A percentile compares a stretch with the other conserved stretches of the same genome.
These are phyloP conservation scores for Threskiornis aethiopicus DNA, from an alignment of 2,797 vertebrate genomes.

Conservation along the genomic window DNA sequence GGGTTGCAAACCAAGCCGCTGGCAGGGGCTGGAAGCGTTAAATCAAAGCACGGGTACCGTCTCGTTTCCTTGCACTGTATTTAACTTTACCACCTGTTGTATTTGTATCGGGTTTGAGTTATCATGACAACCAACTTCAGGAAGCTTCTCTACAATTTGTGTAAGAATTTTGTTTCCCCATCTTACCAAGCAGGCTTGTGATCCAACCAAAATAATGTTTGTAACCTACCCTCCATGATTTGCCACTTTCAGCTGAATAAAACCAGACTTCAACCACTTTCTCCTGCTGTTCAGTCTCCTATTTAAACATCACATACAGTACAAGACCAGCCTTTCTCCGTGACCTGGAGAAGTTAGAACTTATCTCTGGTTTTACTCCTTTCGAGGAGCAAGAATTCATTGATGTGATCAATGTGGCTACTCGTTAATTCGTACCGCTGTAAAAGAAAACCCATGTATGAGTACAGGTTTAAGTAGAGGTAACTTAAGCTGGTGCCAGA, in stretches of 20 bases:
- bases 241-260: slow-evolving; percentile 76
- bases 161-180: slow-evolving; percentile 68
- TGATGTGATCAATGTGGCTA: no score
- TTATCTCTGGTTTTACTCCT: not conserved
- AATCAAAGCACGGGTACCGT: not conserved
- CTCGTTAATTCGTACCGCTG: not conserved
- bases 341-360: not conserved
- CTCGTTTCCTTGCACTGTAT: slow-evolving; percentile 51
- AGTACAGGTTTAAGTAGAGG: not conserved
- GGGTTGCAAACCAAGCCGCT: slow-evolving; percentile 9
- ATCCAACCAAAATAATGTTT: slow-evolving; percentile 74
- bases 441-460: not conserved
- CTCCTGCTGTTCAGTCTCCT: not conserved
- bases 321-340: not conserved
- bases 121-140: slow-evolving; percentile 62
- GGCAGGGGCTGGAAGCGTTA: slow-evolving; percentile 10
- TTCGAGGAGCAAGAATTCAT: not conserved
- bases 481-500: not conserved
- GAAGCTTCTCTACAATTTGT: slow-evolving; percentile 59
- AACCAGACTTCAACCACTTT: slow-evolving; percentile 55
- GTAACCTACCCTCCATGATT: slow-evolving; percentile 67
- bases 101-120: slow-evolving; percentile 45
- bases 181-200: slow-evolving; percentile 72
- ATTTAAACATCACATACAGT: not conserved
- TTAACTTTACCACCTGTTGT: slow-evolving; percentile 58